These are phyloP conservation scores for Forbesichthys agassizii DNA, from an alignment of 2,113 vertebrate species.

Conservation along the genomic window DNA sequence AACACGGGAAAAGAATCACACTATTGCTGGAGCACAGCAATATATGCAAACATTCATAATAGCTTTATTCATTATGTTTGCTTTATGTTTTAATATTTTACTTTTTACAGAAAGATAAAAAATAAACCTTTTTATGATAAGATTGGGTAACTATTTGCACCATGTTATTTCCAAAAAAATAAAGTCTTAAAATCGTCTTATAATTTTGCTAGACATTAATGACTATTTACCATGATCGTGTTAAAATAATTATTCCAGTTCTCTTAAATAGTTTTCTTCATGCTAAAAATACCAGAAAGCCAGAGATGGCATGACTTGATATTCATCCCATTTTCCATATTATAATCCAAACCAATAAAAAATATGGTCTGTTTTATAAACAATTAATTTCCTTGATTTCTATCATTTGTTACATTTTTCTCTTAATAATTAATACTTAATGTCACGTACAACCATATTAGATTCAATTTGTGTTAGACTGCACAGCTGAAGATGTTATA, in stretches of 20 bases:
- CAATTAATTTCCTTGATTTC: conserved; percentile 36
- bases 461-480: conserved; percentile 51
- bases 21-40: no score
- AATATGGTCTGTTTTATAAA: background rate
- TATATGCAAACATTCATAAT: no score
- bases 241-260: conserved; percentile 30
- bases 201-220: conserved; percentile 42
- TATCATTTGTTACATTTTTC: conserved; percentile 48
- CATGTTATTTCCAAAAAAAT: no score
- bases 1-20: no score
- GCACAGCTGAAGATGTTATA: conserved; percentile 33
- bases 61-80: no score
- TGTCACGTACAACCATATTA: conserved; percentile 49
- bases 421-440: conserved; percentile 54
- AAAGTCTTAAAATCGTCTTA: conserved; percentile 20
- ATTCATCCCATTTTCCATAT: conserved; percentile 69
- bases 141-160: no score
- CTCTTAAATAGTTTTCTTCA: conserved; percentile 43
- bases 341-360: conserved; percentile 61
- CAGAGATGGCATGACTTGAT: conserved; percentile 62
- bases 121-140: no score
- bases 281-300: conserved; percentile 39
- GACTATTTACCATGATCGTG: conserved; percentile 47
- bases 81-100: no score
- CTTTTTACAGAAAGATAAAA: no score